Base-by-base conservation (phyloP, 2,888 invertebrate genomes). In the Serripes groenlandicus region DNA sequence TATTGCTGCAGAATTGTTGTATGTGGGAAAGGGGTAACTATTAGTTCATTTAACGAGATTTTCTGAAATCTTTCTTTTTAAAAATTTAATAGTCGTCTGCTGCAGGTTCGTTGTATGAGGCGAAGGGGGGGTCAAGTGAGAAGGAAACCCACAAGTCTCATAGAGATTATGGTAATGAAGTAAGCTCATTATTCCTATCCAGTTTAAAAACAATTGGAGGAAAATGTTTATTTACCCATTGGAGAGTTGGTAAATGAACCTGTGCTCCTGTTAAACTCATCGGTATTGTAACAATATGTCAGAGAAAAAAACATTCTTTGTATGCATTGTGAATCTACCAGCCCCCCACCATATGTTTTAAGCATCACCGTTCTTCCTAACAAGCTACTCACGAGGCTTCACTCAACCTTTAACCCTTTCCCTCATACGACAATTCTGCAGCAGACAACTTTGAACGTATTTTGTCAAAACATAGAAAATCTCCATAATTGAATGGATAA, bases 241-340 rank as follows among this genome's bases (percentile, higher is more conserved):
- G 34, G 62, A 62, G 34, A 28, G 34, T 18, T 62, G 42, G 66
- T 26, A 28, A 62, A 56, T 1, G 66, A 66, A 26, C 42, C 66
- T 66, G 42, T 15, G 37, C 26, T 11, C n/a, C 66, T 66, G 66
- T 26, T n/a, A 35, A 66, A 66, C 42, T 66, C 42, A 66, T 66
- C 66, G 37, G 42, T 66, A 66, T 66, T 66, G 42, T 66, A 66
- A 66, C 66, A 66, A 42, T 66, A 66, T 66, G 66, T 66, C 66
- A 66, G 66, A 66, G 28, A 35, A 37, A 42, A 35, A 66, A 42
- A 66, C 30, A 66, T 42, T 66, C 37, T 66, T 42, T 66, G 66
- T 66, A 66, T 66, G 66, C 66, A 66, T 42, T 42, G 66, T 66
- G 66, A 35, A 66, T 42, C 26, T 42, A 42, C 42, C 66, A 66